These are phyloP conservation scores for Triops cancriformis DNA, from an alignment of 1,140 invertebrate species.

Conservation along the genomic window DNA sequence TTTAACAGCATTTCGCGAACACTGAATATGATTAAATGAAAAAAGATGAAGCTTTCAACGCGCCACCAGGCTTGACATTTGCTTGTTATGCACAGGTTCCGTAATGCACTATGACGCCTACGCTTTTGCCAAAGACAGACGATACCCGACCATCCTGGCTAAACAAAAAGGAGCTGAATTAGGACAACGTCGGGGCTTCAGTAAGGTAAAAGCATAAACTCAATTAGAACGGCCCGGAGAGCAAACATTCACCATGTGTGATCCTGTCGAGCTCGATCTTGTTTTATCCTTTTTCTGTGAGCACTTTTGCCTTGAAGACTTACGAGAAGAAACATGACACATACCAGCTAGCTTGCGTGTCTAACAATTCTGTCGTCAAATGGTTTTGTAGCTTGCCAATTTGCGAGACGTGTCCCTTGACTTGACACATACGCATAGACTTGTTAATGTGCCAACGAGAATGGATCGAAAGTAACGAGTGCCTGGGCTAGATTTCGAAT, in stretches of 20 bases:
- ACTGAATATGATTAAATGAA: not conserved
- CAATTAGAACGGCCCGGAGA: not conserved
- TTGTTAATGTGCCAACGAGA: too few species aligned
- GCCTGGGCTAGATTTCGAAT: too few species aligned
- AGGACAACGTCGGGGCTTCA: slow-evolving; percentile 43
- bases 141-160: slow-evolving; percentile 45
- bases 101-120: slow-evolving; percentile 49
- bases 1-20: slow-evolving; percentile 18
- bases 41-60: too few species aligned
- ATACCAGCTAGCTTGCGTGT: not conserved
- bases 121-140: slow-evolving; percentile 45
- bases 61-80: not conserved
- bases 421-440: too few species aligned
- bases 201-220: slow-evolving; percentile 29
- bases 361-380: not conserved
- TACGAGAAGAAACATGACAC: not conserved
- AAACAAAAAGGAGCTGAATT: slow-evolving; percentile 39
- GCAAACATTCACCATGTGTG: not conserved
- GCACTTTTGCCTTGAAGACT: not conserved
- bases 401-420: not conserved
- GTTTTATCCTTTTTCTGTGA: not conserved
- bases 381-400: not conserved
- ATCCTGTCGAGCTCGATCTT: not conserved
- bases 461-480: too few species aligned
- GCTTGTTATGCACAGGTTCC: slow-evolving; percentile 31